Base-by-base conservation (phyloP, 2,113 vertebrate species). In the Gasterosteus aculeatus region DNA sequence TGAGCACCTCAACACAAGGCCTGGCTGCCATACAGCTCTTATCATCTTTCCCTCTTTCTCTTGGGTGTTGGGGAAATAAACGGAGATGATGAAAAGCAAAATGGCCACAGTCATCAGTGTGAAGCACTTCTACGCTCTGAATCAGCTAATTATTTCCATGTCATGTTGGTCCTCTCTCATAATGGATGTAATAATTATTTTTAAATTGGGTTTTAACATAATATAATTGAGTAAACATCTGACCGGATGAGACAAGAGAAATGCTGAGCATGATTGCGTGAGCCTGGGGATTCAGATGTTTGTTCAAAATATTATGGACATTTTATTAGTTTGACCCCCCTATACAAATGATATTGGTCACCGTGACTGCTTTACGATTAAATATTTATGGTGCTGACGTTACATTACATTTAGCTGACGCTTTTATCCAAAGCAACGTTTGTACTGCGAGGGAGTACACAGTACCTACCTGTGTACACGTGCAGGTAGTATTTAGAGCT, bases 181-280 rank as follows among this genome's bases (percentile, higher is more conserved):
- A 86, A 87, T 77, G 72, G 58, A 86, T 84, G 84, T 78, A 54
- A 65, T 88, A 75, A 84, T 90, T 84, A 84, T 77, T 83, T 86
- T 81, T 68, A 77, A 85, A 85, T 66, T 54, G 70, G 72, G 12
- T 72, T 63, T 75, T 72, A 80, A 66, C 41, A 47, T 38, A 38
- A 38, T 38, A 38, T 38, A 10, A 58, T 53, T 10, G 11, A 49
- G 64, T 67, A 53, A 69, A 70, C 35, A 80, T 62, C 47, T 70
- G 8, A 69, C 53, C 26, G 51, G 53, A 70, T 41, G 33, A 54
- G 56, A 47, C 7, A 29, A 31, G 47, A 38, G 19, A 35, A 46
- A 49, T 49, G 67, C 22, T 38, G 7, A 56, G 26, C 41, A 29
- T 54, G 75, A 26, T 53, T 47, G 47, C 54, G n/a, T 41, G 41